These are phyloP conservation scores for Myotis davidii DNA, from an alignment of 2,113 vertebrate genomes.

Conservation along the genomic window DNA sequence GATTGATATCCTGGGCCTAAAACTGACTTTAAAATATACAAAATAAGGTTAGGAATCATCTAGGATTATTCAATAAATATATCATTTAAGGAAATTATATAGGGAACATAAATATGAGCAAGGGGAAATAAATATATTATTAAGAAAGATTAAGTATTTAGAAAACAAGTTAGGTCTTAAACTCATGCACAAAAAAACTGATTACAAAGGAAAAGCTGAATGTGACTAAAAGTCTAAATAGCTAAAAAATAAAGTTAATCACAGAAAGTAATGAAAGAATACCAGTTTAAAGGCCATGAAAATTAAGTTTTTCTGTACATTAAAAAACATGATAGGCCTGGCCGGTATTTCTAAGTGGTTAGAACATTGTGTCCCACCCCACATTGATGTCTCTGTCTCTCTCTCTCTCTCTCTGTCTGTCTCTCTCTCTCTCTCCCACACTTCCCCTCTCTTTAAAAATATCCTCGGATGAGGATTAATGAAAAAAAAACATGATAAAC, in stretches of 20 bases:
- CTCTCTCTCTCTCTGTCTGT: no score
- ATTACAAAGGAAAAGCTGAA: constrained; percentile 20
- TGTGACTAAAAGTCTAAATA: not conserved
- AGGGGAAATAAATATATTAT: not conserved
- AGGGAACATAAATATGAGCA: not conserved
- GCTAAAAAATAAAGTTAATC: not conserved
- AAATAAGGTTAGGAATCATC: not conserved
- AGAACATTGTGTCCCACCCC: no score
- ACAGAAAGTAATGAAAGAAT: not conserved
- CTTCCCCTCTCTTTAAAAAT: no score
- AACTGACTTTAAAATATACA: constrained; percentile 8
- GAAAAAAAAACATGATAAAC: not conserved
- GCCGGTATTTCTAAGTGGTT: no score
- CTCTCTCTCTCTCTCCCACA: no score
- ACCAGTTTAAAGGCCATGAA: not conserved
- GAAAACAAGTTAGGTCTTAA: constrained; percentile 5
- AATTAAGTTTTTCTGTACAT: constrained; percentile 40
- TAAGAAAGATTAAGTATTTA: constrained; percentile 37
- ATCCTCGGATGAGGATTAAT: no score
- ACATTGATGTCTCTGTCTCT: no score
- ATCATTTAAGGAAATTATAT: not conserved
- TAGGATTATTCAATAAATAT: constrained; percentile 4
- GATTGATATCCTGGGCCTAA: not conserved
- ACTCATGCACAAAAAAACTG: not conserved
- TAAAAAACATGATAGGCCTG: not conserved